These are phyloP conservation scores for Pelosia muscerda DNA, from an alignment of 2,888 invertebrate species.

Conservation along the genomic window DNA sequence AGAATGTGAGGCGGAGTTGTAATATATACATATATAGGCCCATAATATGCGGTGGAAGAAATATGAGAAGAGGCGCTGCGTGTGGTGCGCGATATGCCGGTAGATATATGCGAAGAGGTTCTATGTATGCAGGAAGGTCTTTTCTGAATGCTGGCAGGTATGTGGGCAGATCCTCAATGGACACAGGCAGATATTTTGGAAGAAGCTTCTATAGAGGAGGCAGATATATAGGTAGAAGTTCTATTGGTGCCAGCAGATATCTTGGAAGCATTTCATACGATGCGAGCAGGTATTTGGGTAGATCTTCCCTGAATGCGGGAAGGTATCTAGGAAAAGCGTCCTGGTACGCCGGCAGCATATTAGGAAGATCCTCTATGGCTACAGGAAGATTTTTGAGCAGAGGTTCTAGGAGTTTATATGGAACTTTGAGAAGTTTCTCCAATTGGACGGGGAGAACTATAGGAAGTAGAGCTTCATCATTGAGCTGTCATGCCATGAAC, in stretches of 20 bases:
- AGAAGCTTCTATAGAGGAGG: background rate
- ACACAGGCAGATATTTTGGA: background rate
- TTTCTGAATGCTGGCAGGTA: background rate
- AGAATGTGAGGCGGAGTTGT: background rate
- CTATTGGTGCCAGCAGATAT: background rate
- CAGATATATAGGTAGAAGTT: background rate
- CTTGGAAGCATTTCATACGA: background rate
- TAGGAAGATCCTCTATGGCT: conserved; percentile 1
- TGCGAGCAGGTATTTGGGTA: conserved; percentile 6
- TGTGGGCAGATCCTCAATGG: background rate
- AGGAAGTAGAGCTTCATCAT: background rate
- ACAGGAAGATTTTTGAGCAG: conserved; percentile 4
- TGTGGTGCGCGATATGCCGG: background rate
- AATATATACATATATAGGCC: background rate
- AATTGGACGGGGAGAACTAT: background rate
- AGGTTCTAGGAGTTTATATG: conserved; percentile 7
- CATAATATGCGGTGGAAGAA: background rate
- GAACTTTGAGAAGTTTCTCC: conserved; percentile 1
- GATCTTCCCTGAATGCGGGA: background rate
- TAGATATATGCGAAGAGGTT: background rate
- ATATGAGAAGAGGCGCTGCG: background rate
- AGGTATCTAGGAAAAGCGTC: conserved; percentile 8
- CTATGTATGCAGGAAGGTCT: background rate
- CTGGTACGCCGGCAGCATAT: background rate
- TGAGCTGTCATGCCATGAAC: background rate